Evolutionary conservation across 2,113 vertebrate species (phyloP).

Genomic region (Stictonetta naevosa): DNA sequence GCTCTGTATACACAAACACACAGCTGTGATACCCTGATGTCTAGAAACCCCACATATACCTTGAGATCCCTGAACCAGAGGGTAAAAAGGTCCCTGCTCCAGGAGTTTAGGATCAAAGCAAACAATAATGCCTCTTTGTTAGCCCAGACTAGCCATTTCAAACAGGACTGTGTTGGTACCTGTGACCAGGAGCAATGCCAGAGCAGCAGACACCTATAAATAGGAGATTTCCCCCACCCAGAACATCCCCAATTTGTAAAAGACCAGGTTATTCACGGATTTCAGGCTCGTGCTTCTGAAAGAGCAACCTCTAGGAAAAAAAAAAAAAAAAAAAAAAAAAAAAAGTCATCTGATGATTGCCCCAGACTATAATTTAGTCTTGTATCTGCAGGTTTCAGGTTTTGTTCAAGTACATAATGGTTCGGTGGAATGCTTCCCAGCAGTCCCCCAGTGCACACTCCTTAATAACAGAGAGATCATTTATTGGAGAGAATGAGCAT

Average conservation of each 20-base stretch:
- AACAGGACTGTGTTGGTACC: not conserved
- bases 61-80: not conserved
- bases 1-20: not conserved
- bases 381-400: constrained; percentile 56
- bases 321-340: not conserved
- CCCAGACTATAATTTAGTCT: constrained; percentile 64
- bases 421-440: constrained; percentile 60
- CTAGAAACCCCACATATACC: not conserved
- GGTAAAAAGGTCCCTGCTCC: not conserved
- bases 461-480: constrained; percentile 71
- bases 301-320: not conserved
- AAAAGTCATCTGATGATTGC: not conserved
- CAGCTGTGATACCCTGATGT: accelerated
- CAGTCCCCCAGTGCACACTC: constrained; percentile 14
- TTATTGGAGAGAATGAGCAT: constrained; percentile 56
- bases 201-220: not conserved
- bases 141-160: not conserved
- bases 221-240: not conserved
- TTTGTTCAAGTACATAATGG: constrained; percentile 64
- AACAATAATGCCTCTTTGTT: not conserved
- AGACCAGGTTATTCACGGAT: not conserved
- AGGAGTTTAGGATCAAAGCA: not conserved
- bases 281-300: not conserved
- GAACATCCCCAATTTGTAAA: not conserved
- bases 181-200: not conserved